Conservation (phyloP, 2,797 vertebrate species). For the Merluccius polli region DNA sequence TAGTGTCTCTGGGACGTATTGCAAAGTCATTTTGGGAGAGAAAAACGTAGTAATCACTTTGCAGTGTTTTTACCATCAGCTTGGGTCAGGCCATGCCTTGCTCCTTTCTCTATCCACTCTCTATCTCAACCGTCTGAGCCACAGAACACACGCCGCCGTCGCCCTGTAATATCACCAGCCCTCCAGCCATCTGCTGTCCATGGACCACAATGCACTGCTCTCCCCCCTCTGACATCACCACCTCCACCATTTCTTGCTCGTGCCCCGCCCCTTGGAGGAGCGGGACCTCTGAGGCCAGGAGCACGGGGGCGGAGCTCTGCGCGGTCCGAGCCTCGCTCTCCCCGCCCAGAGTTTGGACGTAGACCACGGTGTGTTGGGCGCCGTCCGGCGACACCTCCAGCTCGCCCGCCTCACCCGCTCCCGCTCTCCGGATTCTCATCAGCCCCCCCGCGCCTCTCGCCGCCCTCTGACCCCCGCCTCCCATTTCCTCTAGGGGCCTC, state of each 20-base stretch:
- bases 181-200: slow-evolving; percentile 40
- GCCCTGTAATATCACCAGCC: slow-evolving; percentile 60
- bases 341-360: slow-evolving; percentile 33
- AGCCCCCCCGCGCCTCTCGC: neutral
- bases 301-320: slow-evolving; percentile 30
- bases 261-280: slow-evolving; percentile 28
- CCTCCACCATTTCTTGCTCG: slow-evolving; percentile 49
- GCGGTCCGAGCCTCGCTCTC: slow-evolving; percentile 6
- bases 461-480: neutral
- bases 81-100: neutral
- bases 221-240: slow-evolving; percentile 32
- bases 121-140: slow-evolving; percentile 63
- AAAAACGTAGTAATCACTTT: neutral
- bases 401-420: neutral
- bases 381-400: neutral
- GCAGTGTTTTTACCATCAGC: neutral
- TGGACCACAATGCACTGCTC: slow-evolving; percentile 69
- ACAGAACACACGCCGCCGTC: slow-evolving; percentile 54
- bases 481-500: neutral
- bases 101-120: slow-evolving; percentile 31
- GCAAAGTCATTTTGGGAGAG: neutral
- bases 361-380: slow-evolving; percentile 41
- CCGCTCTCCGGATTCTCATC: neutral
- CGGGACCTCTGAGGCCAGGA: slow-evolving; percentile 36
- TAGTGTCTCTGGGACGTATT: neutral